Evolutionary conservation across 2,888 invertebrate species (phyloP), one percentile per base, ranked within the genome.

Genomic region (Lycia hirtaria): DNA sequence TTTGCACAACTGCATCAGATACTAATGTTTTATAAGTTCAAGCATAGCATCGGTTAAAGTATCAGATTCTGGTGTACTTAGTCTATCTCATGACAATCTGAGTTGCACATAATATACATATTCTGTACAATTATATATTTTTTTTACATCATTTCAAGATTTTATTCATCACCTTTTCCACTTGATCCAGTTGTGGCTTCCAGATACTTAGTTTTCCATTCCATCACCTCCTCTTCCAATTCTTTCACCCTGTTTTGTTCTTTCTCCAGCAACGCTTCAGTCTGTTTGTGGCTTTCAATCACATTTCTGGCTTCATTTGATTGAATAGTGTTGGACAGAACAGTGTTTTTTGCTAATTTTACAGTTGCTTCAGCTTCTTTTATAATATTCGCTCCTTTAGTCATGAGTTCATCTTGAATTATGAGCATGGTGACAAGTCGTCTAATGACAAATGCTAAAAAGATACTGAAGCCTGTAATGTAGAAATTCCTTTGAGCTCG

Each of bases 401-500:
- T 91, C 56, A 91, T 83, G 10, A 95, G 77, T 61, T 92, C 89
- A 20, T 95, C 94, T 79, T 95, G 94, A 43, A 92, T 91, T 3
- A 94, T 93, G 53, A 96, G 91, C 82, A 96, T 92, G 1, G 83
- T 89, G 12, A 94, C 91, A 38, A 96, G 87, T 47, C 95, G 93
- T 20, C 94, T 93, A 54, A 96, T 93, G 0, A 96, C 94, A 70
- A 96, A 93, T 69, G 94, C 93, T 30, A 96, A 84, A 71, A 96
- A 95, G 62, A 96, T 93, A 7, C 96, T 93, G 82, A 96, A 96
- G 12, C 96, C 95, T 64, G 96, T 95, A 55, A 96, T 96, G 82
- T 96, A 96, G 75, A 96, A 95, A 82, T 96, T 96, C 67, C 96
- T 92, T 78, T 96, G 96, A 1, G 96, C 95, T 65, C 96, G 85